A percentile compares a stretch with the other conserved stretches of the same genome.
Conservation (phyloP, 30 jellyfish, hydroid and myxozoan species). For the Kudoa iwatai region DNA sequence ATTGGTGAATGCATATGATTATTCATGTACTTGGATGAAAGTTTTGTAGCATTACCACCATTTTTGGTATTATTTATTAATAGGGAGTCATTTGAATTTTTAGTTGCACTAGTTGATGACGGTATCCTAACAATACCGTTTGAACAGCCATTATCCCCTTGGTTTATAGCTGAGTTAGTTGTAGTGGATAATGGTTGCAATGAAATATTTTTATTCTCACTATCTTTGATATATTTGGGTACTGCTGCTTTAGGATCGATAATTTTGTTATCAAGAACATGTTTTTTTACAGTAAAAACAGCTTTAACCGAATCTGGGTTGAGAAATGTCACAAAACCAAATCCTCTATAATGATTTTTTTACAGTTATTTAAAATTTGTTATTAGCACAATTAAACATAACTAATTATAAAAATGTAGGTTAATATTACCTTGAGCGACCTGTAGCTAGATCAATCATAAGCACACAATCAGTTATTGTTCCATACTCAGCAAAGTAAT, state of each 20-base stretch:
- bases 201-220: no score
- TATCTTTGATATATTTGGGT: constrained; percentile 4
- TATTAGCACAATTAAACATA: no score
- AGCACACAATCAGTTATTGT: constrained; percentile 25
- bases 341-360: constrained; percentile 11
- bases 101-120: not conserved
- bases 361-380: no score
- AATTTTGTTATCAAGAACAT: constrained; percentile 35
- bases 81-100: no score
- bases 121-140: no score
- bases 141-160: no score
- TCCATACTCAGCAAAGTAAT: constrained; percentile 26
- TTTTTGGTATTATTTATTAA: no score
- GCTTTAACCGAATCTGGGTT: constrained; percentile 21
- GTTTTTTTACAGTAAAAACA: constrained; percentile 13
- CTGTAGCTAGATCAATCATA: constrained; percentile 37
- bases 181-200: no score
- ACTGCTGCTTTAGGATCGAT: constrained; percentile 73
- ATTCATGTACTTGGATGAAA: not conserved
- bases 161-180: no score
- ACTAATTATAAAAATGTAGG: no score
- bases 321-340: constrained; percentile 50
- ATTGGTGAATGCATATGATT: not conserved
- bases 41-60: no score
- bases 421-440: constrained; percentile 16